These are phyloP conservation scores for Okapia johnstoni DNA, from an alignment of 2,113 vertebrate genomes.

Conservation along the genomic window DNA sequence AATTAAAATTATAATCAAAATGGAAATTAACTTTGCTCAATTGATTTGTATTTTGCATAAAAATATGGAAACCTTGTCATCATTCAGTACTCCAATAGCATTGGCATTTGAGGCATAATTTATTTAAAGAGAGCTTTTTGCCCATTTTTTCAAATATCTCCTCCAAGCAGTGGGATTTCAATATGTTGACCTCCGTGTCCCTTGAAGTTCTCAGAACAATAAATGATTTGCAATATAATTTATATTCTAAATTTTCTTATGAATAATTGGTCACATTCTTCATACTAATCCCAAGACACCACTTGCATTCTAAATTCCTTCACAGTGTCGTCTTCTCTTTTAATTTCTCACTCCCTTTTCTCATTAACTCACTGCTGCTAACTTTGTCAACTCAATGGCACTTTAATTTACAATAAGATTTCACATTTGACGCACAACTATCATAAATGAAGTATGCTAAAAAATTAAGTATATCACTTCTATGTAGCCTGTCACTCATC, in stretches of 20 bases:
- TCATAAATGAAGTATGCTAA: neutral
- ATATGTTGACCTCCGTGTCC: neutral
- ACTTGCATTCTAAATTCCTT: neutral
- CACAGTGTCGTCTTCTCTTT: neutral
- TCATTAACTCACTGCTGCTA: neutral
- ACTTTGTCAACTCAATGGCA: neutral
- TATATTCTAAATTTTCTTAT: neutral
- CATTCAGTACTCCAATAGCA: neutral
- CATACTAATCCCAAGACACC: neutral
- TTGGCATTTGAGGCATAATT: neutral
- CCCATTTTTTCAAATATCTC: conserved; percentile 13
- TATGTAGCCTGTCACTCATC: neutral
- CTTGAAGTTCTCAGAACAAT: neutral
- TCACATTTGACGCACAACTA: neutral
- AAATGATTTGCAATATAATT: neutral
- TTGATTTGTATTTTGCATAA: neutral
- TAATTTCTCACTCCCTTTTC: neutral
- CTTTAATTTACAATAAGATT: neutral
- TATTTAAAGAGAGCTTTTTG: neutral
- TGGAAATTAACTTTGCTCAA: neutral
- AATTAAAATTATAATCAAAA: neutral
- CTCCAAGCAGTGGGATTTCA: neutral
- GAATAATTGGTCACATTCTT: neutral
- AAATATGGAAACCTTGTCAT: neutral
- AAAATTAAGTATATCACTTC: neutral